These are phyloP conservation scores for Leptonema lineaticorne DNA, from an alignment of 1,140 invertebrate species.

Conservation along the genomic window DNA sequence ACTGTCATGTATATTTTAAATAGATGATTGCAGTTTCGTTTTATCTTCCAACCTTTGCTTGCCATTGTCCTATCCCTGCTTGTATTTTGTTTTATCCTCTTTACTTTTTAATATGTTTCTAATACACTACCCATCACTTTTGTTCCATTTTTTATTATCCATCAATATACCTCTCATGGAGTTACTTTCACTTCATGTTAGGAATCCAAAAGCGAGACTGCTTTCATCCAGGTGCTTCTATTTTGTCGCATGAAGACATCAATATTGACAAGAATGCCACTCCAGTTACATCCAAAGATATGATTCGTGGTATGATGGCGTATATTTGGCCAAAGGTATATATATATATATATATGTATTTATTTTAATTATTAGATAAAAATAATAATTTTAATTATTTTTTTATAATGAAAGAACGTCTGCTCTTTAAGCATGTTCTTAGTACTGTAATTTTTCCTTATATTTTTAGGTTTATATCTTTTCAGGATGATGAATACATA, in stretches of 20 bases:
- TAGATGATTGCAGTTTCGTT: conserved; percentile 38
- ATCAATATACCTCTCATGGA: conserved; percentile 29
- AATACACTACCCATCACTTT: not conserved
- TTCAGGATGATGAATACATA: conserved; percentile 76
- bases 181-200: conserved; percentile 49
- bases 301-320: conserved; percentile 83
- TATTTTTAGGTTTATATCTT: conserved; percentile 31
- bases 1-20: conserved; percentile 2
- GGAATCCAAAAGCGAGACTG: conserved; percentile 73
- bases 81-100: conserved; percentile 36
- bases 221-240: conserved; percentile 85
- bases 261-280: conserved; percentile 56
- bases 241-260: conserved; percentile 67
- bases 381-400: no score
- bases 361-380: not conserved
- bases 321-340: conserved; percentile 94
- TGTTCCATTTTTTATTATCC: conserved; percentile 4
- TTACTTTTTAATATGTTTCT: conserved; percentile 3
- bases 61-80: conserved; percentile 35
- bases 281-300: conserved; percentile 71
- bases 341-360: not conserved
- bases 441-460: no score
- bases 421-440: not conserved
- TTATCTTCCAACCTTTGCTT: conserved; percentile 23
- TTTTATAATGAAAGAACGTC: not conserved